Conservation (phyloP, 2,888 invertebrate genomes). For the Napeogenes inachia region DNA sequence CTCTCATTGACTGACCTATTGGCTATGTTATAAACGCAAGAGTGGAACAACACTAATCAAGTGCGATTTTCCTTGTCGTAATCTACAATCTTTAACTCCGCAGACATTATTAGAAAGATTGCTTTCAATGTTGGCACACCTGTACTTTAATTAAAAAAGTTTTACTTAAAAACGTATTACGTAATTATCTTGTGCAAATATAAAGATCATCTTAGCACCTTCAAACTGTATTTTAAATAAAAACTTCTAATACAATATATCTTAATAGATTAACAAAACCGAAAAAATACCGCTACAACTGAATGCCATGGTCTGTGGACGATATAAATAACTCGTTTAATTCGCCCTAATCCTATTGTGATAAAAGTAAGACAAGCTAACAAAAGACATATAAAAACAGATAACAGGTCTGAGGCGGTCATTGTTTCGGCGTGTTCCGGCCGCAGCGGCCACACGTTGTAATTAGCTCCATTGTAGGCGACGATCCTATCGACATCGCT, state of each 20-base stretch:
- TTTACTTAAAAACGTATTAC: neutral
- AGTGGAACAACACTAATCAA: slow-evolving; percentile 14
- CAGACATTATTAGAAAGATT: slow-evolving; percentile 5
- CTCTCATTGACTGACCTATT: slow-evolving; percentile 21
- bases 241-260: too few species aligned
- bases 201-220: too few species aligned
- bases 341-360: slow-evolving; percentile 36
- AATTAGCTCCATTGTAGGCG: slow-evolving; percentile 73
- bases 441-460: slow-evolving; percentile 46
- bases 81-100: slow-evolving; percentile 7
- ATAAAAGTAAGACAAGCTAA: slow-evolving; percentile 49
- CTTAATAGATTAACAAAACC: too few species aligned
- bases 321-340: slow-evolving; percentile 23
- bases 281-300: neutral
- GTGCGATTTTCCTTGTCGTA: slow-evolving; percentile 16
- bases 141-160: neutral
- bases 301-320: slow-evolving; percentile 14
- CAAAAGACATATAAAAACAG: slow-evolving; percentile 50
- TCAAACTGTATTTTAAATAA: too few species aligned
- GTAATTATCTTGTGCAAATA: too few species aligned
- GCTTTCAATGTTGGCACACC: neutral
- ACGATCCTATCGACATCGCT: slow-evolving; percentile 69
- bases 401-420: slow-evolving; percentile 43
- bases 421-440: slow-evolving; percentile 62
- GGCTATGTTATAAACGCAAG: slow-evolving; percentile 11